phyloP scores from a whole-genome alignment of 2,888 invertebrate genomes.

The Tortrix viridana region DNA sequence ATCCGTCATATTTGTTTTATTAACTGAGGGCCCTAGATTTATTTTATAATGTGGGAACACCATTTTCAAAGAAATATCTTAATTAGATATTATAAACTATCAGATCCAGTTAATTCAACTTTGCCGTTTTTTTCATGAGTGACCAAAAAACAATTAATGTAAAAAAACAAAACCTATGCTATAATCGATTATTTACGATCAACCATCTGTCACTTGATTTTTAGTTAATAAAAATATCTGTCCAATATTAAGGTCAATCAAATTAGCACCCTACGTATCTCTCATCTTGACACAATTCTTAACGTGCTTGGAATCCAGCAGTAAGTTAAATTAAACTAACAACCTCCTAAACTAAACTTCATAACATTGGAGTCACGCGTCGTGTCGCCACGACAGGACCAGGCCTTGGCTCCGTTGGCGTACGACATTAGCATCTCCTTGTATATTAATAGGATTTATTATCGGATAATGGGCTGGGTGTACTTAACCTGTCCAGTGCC shows the following conservation, averaged over 20 bases:
- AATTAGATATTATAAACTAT: too few species aligned
- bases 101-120: too few species aligned
- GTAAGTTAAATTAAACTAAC: not conserved
- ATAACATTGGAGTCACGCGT: not conserved
- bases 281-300: slow-evolving; percentile 22
- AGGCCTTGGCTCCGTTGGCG: slow-evolving; percentile 26
- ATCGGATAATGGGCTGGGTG: slow-evolving; percentile 3
- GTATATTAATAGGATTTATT: slow-evolving; percentile 20
- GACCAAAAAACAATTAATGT: too few species aligned
- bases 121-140: too few species aligned
- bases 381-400: slow-evolving; percentile 25
- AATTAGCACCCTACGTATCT: slow-evolving; percentile 20
- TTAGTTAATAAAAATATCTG: not conserved
- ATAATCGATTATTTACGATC: too few species aligned
- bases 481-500: not conserved
- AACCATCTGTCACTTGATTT: too few species aligned
- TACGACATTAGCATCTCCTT: slow-evolving; percentile 21
- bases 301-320: slow-evolving; percentile 28
- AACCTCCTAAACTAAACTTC: not conserved
- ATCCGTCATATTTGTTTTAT: too few species aligned
- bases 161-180: too few species aligned
- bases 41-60: too few species aligned
- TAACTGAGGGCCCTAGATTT: too few species aligned
- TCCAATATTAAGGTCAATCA: slow-evolving; percentile 11
- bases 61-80: too few species aligned